Conservation (phyloP, 2,113 vertebrate species). For the Charadrius vociferus region DNA sequence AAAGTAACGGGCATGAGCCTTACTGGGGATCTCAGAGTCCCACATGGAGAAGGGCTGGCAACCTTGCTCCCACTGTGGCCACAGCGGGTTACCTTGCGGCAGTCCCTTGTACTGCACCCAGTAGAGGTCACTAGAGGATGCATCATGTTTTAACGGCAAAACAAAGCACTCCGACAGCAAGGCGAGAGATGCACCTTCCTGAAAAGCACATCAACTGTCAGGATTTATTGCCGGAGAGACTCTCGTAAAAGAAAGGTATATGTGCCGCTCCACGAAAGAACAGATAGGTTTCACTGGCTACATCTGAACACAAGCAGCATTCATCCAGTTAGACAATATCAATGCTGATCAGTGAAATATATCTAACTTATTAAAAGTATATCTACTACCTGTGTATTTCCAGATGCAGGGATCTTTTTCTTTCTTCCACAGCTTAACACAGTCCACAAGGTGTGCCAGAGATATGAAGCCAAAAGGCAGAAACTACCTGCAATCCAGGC, state of each 20-base stretch:
- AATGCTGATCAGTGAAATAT: not conserved
- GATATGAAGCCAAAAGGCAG: slow-evolving; percentile 82
- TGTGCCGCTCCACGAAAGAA: not conserved
- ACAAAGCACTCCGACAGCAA: not conserved
- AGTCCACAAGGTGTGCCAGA: slow-evolving; percentile 85
- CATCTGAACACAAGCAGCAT: not conserved
- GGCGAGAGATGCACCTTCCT: not conserved
- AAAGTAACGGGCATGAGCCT: not conserved
- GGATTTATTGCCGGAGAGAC: not conserved
- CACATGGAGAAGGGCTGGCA: not conserved
- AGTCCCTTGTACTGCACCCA: not conserved
- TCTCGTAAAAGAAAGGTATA: not conserved
- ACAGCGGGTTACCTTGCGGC: not conserved
- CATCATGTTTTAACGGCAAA: not conserved
- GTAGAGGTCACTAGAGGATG: slow-evolving; percentile 29
- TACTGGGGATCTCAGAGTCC: not conserved
- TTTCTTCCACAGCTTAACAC: slow-evolving; percentile 76
- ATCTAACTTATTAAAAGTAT: not conserved
- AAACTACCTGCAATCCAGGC: slow-evolving; percentile 87
- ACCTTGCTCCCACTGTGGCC: not conserved
- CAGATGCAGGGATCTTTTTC: slow-evolving; percentile 60
- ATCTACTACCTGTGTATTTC: slow-evolving; percentile 82
- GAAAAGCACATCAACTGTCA: not conserved
- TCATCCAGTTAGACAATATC: not conserved
- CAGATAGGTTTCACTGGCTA: not conserved